Conservation (phyloP, 2,888 invertebrate genomes). For the Allacma fusca region DNA sequence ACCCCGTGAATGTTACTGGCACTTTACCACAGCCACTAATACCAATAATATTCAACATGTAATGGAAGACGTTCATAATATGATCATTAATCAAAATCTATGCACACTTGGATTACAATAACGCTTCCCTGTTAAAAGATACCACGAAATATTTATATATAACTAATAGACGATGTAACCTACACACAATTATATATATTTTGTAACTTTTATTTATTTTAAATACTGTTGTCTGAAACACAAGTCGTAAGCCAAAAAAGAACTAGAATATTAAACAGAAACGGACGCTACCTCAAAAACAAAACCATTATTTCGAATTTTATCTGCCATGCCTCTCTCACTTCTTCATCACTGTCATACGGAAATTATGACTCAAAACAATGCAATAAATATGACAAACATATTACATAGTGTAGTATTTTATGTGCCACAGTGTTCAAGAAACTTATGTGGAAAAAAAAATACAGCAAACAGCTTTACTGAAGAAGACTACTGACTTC, state of each 20-base stretch:
- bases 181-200: constrained; percentile 10
- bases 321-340: not conserved
- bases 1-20: constrained; percentile 68
- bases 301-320: not conserved
- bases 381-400: no score
- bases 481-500: no score
- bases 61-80: constrained; percentile 66
- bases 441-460: no score
- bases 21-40: constrained; percentile 79
- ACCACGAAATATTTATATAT: not conserved
- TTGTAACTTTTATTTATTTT: constrained; percentile 17
- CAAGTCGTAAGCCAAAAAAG: not conserved
- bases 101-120: constrained; percentile 38
- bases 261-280: constrained; percentile 1
- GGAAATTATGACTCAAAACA: no score
- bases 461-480: no score
- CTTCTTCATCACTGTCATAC: no score
- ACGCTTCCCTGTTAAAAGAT: not conserved
- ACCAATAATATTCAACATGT: constrained; percentile 77
- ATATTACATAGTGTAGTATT: no score
- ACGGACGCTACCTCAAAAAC: not conserved
- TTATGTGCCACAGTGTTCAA: no score
- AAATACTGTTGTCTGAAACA: not conserved
- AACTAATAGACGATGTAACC: not conserved
- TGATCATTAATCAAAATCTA: constrained; percentile 50